A percentile compares a stretch with the other conserved stretches of the same genome.
Conservation (phyloP, 2,113 vertebrate genomes). For the Alethe castanea region DNA sequence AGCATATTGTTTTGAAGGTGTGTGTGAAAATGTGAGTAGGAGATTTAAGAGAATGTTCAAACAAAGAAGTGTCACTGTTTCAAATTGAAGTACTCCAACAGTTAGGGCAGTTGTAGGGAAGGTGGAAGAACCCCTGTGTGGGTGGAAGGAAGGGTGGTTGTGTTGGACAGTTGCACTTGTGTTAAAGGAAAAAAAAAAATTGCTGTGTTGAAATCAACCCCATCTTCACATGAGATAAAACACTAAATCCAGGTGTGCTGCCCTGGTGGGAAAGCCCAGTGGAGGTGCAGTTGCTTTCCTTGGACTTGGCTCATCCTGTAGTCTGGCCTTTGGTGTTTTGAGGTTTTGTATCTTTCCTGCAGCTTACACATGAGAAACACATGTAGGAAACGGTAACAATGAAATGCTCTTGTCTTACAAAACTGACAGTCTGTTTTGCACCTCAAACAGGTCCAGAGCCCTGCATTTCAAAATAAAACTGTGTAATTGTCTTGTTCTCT, state of each 20-base stretch:
- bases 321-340: not conserved
- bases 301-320: not conserved
- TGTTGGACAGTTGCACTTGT: not conserved
- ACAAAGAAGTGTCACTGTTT: not conserved
- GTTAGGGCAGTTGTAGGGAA: not conserved
- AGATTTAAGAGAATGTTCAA: not conserved
- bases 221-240: not conserved
- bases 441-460: not conserved
- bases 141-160: not conserved
- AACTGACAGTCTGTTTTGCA: not conserved
- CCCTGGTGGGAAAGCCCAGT: not conserved
- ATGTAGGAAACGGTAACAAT: not conserved
- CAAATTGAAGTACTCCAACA: not conserved
- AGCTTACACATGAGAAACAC: not conserved
- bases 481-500: not conserved
- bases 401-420: not conserved
- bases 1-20: fast-evolving
- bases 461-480: not conserved
- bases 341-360: not conserved
- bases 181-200: not conserved
- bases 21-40: not conserved
- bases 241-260: not conserved
- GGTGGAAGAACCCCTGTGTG: not conserved
- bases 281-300: not conserved
- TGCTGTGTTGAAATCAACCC: not conserved